Percentiles rank a stretch among this genome's conserved stretches.
These are phyloP conservation scores for Rhinoderma darwinii DNA, from an alignment of 2,113 vertebrate species.

Conservation along the genomic window DNA sequence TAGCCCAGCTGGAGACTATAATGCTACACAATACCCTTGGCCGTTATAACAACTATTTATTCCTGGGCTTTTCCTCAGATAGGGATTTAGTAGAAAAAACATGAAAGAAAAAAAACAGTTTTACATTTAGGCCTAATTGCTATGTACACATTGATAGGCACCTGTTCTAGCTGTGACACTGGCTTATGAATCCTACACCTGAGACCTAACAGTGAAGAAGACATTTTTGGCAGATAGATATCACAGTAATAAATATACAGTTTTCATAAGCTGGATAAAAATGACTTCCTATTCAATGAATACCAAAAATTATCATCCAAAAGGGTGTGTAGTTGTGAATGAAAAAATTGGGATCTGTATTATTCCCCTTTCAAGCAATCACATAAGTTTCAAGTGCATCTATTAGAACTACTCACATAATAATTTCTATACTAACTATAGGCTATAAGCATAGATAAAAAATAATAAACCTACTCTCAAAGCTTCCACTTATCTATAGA, in stretches of 20 bases:
- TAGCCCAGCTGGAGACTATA: constrained; percentile 88
- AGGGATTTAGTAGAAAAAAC: constrained; percentile 79
- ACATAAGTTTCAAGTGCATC: not conserved
- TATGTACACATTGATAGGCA: constrained; percentile 89
- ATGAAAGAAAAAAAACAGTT: constrained; percentile 75
- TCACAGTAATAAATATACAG: constrained; percentile 67
- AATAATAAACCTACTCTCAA: not conserved
- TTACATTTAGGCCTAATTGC: constrained; percentile 94
- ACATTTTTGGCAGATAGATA: constrained; percentile 87
- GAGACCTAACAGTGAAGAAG: constrained; percentile 84
- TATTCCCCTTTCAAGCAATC: not conserved
- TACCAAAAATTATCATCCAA: constrained; percentile 60
- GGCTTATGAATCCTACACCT: constrained; percentile 90
- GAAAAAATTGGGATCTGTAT: not conserved
- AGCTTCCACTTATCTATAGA: not conserved
- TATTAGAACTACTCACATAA: not conserved
- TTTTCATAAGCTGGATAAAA: constrained; percentile 63
- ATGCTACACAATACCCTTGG: constrained; percentile 84
- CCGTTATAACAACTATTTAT: constrained; percentile 87
- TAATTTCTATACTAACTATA: not conserved
- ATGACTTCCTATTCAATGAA: constrained; percentile 54
- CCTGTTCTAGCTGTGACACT: constrained; percentile 86
- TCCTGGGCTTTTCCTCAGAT: constrained; percentile 86
- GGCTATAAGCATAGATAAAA: not conserved
- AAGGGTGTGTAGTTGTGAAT: not conserved